phyloP scores from a whole-genome alignment of 2,888 invertebrate species.

The Coenonympha arcania region DNA sequence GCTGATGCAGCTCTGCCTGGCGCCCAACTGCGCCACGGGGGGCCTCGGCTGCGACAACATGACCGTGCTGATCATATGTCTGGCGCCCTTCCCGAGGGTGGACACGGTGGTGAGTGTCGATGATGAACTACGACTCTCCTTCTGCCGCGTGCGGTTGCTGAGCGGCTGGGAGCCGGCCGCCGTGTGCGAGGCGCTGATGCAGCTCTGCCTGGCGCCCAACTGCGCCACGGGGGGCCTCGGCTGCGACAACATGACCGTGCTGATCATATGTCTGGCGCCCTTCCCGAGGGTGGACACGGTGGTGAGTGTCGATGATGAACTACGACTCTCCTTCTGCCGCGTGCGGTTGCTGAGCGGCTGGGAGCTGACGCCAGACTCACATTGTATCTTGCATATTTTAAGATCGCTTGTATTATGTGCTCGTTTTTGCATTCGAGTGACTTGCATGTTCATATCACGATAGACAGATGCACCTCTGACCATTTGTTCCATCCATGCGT shows the following conservation, averaged over 20 bases:
- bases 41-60: conserved; percentile 99
- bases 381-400: no score
- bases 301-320: conserved; percentile 30
- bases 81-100: conserved; percentile 65
- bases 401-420: no score
- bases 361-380: no score
- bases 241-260: conserved; percentile 99
- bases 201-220: conserved; percentile 95
- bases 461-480: no score
- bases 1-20: no score
- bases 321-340: no score
- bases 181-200: conserved; percentile 97
- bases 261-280: conserved; percentile 83
- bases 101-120: conserved; percentile 37
- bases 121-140: no score
- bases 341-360: no score
- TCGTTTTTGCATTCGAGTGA: no score
- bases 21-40: no score
- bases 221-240: conserved; percentile 97
- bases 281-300: conserved; percentile 47
- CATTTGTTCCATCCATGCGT: no score
- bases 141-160: conserved; percentile 87
- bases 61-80: conserved; percentile 94
- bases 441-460: no score
- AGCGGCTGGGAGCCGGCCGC: conserved; percentile 90